Conservation (phyloP, 2,113 vertebrate genomes). For the Cynopterus brachyotis region DNA sequence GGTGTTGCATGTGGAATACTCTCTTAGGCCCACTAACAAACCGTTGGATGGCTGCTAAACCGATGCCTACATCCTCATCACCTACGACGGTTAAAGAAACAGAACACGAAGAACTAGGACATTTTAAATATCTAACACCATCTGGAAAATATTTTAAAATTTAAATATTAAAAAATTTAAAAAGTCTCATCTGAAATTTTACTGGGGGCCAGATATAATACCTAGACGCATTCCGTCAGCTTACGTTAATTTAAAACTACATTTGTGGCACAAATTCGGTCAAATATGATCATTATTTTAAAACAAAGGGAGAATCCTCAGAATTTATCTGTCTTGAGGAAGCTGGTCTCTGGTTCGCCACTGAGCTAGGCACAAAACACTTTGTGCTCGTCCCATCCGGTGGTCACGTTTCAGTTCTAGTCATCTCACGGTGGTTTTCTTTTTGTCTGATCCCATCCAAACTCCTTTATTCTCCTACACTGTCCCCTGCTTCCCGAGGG, state of each 20-base stretch:
- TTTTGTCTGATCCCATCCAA: constrained; percentile 12
- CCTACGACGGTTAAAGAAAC: neutral
- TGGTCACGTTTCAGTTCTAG: neutral
- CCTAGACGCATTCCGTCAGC: neutral
- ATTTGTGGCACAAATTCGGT: neutral
- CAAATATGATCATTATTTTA: neutral
- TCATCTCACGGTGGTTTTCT: neutral
- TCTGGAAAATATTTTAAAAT: neutral
- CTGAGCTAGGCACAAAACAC: neutral
- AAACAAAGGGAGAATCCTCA: neutral
- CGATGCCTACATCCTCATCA: neutral
- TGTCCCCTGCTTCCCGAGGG: neutral
- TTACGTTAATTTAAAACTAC: neutral
- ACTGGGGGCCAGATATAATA: neutral
- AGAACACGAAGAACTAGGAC: neutral
- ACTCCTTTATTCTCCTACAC: neutral
- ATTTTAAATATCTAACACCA: neutral
- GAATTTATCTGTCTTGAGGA: neutral
- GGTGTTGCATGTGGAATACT: neutral
- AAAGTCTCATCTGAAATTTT: neutral
- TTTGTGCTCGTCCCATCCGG: neutral
- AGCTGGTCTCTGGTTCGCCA: neutral
- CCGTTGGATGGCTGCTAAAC: neutral
- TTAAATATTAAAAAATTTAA: neutral
- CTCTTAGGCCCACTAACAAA: neutral